Conservation (phyloP, 2,888 invertebrate genomes). For the Norana najaformis region DNA sequence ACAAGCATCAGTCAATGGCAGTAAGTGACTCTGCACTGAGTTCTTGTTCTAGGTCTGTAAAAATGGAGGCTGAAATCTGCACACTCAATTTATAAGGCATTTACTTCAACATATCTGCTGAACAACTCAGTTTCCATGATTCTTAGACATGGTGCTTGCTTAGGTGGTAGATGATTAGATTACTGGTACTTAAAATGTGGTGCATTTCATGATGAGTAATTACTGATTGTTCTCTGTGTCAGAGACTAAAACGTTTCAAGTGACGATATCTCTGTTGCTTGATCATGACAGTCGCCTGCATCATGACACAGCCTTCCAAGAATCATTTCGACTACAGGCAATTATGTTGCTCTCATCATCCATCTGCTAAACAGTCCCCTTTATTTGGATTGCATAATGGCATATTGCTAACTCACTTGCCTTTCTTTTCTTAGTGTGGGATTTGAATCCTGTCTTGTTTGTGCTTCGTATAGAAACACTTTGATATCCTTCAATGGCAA, state of each 20-base stretch:
- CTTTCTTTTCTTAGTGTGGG: not conserved
- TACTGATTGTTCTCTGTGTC: not conserved
- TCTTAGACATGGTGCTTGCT: not conserved
- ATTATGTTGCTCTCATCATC: not conserved
- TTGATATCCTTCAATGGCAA: not conserved
- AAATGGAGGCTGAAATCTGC: not conserved
- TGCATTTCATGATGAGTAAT: not conserved
- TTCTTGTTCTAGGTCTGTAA: not conserved
- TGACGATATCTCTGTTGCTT: conserved; percentile 18
- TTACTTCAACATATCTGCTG: not conserved
- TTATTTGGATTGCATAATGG: not conserved
- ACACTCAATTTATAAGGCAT: not conserved
- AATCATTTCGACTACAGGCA: conserved; percentile 16
- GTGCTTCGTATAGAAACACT: not conserved
- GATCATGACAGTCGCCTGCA: conserved; percentile 9
- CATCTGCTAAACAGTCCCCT: not conserved
- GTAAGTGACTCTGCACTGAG: not conserved
- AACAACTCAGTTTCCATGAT: not conserved
- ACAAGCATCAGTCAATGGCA: not conserved
- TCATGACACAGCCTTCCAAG: not conserved
- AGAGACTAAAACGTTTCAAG: not conserved
- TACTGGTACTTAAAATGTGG: not conserved
- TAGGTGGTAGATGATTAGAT: not conserved
- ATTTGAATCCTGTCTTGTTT: not conserved
- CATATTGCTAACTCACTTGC: not conserved